Evolutionary conservation across 2,888 invertebrate species (phyloP).

Genomic region (Steromphala cineraria): DNA sequence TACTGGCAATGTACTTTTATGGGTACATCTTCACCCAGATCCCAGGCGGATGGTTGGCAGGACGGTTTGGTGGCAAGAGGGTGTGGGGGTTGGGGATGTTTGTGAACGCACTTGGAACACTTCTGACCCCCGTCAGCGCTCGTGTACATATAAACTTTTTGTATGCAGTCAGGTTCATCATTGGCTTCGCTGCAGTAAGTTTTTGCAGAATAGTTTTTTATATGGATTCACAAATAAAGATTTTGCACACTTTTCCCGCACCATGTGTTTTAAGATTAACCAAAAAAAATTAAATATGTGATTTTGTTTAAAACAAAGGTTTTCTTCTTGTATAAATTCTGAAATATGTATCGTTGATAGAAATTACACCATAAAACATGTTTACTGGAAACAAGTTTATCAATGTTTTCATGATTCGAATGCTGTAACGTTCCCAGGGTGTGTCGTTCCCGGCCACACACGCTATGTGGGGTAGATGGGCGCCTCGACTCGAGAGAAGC

Average conservation of each 20-base stretch:
- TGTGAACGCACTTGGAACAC: slow-evolving; percentile 26
- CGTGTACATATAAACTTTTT: slow-evolving; percentile 24
- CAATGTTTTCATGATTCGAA: too few species aligned
- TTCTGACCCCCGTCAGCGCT: slow-evolving; percentile 35
- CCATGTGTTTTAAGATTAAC: too few species aligned
- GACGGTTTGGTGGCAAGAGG: slow-evolving; percentile 56
- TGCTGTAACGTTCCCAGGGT: slow-evolving; percentile 36
- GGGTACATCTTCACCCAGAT: slow-evolving; percentile 73
- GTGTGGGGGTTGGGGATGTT: slow-evolving; percentile 63
- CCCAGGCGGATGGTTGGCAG: slow-evolving; percentile 59
- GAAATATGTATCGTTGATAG: too few species aligned
- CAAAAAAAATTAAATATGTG: too few species aligned
- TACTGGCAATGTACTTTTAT: slow-evolving; percentile 43
- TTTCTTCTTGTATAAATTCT: too few species aligned
- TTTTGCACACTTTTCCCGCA: too few species aligned
- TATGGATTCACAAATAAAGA: too few species aligned
- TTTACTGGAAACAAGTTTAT: too few species aligned
- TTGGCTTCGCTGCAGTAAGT: slow-evolving; percentile 32
- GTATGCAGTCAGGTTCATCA: slow-evolving; percentile 28
- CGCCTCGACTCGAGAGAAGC: slow-evolving; percentile 86
- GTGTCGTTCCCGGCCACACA: slow-evolving; percentile 96
- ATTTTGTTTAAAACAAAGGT: too few species aligned
- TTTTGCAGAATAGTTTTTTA: too few species aligned
- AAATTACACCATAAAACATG: too few species aligned
- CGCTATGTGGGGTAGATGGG: slow-evolving; percentile 92